Percentiles rank a stretch among this genome's conserved stretches.
phyloP scores from a whole-genome alignment of 2,888 invertebrate genomes.

The Clistopyga incitator region DNA sequence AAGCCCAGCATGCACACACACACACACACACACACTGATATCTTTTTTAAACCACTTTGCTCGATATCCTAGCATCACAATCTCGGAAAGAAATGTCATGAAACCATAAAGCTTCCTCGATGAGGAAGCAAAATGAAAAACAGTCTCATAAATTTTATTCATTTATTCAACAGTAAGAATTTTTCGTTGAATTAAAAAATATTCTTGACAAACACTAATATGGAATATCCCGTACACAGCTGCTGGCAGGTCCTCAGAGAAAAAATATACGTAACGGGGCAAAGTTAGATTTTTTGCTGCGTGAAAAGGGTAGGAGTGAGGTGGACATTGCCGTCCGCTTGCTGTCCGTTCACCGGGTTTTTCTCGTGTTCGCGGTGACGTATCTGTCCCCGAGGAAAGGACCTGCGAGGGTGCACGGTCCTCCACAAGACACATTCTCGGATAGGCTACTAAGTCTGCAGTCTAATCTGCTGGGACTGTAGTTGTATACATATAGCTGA shows the following conservation, averaged over 20 bases:
- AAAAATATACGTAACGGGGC: conserved; percentile 7
- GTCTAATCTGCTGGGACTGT: conserved; percentile 4
- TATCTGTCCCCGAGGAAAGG: conserved; percentile 83
- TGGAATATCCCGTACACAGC: neutral
- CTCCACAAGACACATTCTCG: conserved; percentile 61
- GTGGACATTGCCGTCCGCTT: conserved; percentile 69
- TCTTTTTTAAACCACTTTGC: too few relatives aligned
- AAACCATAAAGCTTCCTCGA: too few relatives aligned
- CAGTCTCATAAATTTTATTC: too few relatives aligned
- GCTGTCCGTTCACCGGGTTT: conserved; percentile 52
- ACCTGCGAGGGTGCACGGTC: conserved; percentile 69
- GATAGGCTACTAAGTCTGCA: conserved; percentile 9
- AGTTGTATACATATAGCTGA: conserved; percentile 54
- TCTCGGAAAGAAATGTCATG: too few relatives aligned
- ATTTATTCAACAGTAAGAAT: neutral
- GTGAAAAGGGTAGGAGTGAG: conserved; percentile 30
- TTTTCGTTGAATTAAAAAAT: neutral
- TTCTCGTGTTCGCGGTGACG: conserved; percentile 75
- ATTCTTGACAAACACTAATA: neutral
- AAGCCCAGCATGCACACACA: too few relatives aligned
- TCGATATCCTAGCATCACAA: too few relatives aligned
- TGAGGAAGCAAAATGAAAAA: too few relatives aligned
- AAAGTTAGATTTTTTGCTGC: conserved; percentile 10
- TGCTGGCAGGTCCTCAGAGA: neutral
- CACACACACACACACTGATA: too few relatives aligned